Base-by-base conservation (phyloP, 2,797 vertebrate genomes). In the Pangasius macronema region DNA sequence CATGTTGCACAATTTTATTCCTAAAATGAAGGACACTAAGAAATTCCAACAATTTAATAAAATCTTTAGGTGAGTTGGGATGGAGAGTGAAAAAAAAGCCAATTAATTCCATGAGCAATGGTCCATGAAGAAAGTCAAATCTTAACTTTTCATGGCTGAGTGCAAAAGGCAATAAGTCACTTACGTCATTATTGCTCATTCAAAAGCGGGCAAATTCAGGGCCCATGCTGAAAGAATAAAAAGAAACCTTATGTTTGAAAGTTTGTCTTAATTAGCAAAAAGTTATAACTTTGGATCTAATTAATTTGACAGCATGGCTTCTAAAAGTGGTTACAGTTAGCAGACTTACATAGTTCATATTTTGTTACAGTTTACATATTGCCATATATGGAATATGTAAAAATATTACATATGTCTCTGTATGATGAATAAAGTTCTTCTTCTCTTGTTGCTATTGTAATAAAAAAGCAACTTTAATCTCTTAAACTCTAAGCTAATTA, bases 201-300 rank as follows among this genome's bases (percentile, higher is more conserved):
- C 97, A 98, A 92, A 98, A 97, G 86, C 96, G 95, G 93, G 97
- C 97, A 95, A 95, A 96, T 93, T 97, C 97, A 92, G 95, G 95
- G 92, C 96, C 95, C 57, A 94, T 84, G 89, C 97, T 98, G 97
- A 95, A 97, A 95, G 87, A 86, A 93, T 94, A 96, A 96, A 95
- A 94, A 95, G 93, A 96, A 88, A 89, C 93, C 88, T 77, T 39
- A 11, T 0, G 91, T 92, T 92, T 96, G 93, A 94, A 92, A 88
- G 72, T 85, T 70, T 86, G 55, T 42, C 20, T 77, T 36, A 82
- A 46, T 46, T 63, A 46, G 1, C 10, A 82, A 46, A n/a, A 39
- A 16, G 10, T 36, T 63, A n/a, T 18, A 51, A 67, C 63, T 67
- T 68, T 49, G 42, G 39, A 27, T 82, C 27, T 67, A 20, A 46